Base-by-base conservation (phyloP, 2,888 invertebrate genomes). In the Parapristionchus giblindavisi region DNA sequence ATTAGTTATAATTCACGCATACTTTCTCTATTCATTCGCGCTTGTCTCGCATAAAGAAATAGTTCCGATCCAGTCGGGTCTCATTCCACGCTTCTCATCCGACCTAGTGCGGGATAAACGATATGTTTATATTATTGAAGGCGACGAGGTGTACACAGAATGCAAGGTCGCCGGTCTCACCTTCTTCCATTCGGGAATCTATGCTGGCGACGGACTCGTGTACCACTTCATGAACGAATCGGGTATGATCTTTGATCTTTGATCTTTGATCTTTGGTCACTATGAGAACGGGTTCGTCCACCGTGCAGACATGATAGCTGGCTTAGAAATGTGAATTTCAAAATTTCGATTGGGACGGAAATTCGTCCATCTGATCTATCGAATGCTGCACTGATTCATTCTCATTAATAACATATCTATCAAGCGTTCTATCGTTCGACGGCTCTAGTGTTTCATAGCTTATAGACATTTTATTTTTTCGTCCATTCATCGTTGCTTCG, bases 111-210 rank as follows among this genome's bases (percentile, higher is more conserved):
- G n/a, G n/a, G n/a, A n/a, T n/a, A n/a, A n/a, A n/a, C n/a, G n/a
- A n/a, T n/a, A n/a, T n/a, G n/a, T n/a, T n/a, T n/a, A 14, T 17
- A 14, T 43, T 6, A 32, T 61, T 68, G 3, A 43, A 76, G 78
- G 81, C 1, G 83, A 83, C 65, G 83, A 83, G 63, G 73, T 83
- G 66, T 83, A 77, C 75, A 79, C 80, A 60, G 81, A 82, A 58
- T 79, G 81, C 48, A 77, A 76, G 11, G 75, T 80, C 34, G 77
- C 79, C 1, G 80, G 79, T 0, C 79, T 83, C 40, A 79, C 79
- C 14, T 83, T 82, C 72, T 83, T 75, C 68, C 83, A 83, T 54
- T 80, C 78, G 52, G 83, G 83, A 48, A 82, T 83, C 58, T 83
- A 83, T 70, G 83, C 82, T 4, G 83, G 83, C 11, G 71, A 82